Evolutionary conservation across 1,140 invertebrate species (phyloP), one percentile per base, ranked within the genome.

Genomic region (Vanessa tameamea): DNA sequence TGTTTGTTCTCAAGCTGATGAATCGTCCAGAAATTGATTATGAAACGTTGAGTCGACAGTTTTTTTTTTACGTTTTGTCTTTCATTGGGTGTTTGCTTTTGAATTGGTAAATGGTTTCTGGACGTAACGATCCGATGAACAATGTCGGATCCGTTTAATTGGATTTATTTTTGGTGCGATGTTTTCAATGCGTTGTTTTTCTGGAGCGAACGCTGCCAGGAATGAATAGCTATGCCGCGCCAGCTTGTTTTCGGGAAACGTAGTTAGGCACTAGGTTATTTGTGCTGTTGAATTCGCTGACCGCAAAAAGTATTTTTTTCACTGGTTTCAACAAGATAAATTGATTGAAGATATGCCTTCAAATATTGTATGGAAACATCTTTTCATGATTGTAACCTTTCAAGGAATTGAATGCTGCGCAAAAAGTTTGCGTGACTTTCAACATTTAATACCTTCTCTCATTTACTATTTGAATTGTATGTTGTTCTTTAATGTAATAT

Each of bases 31-130:
- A 82, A 81, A 87, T 87, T 89, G 85, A 89, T 87, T 87, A 84
- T 83, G 82, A 82, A 85, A 85, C 69, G 81, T 86, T 89, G 87
- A 86, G 84, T 89, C 82, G 81, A 82, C 87, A 85, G 78, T 86
- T 89, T 87, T 86, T 31, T 31, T 89, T 87, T 83, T 83, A 69
- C 68, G 73, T 75, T 76, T 76, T 76, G 81, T 86, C 79, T 83
- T 82, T 66, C 59, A 73, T 72, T 71, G 75, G 78, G 75, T 84
- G 82, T 78, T 81, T 76, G 77, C 70, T 84, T 82, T 80, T 80
- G 76, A 79, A 81, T 76, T 79, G 75, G 74, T 76, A 79, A 85
- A 86, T 84, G 84, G 77, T 79, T 85, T 81, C 80, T 81, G 79
- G 73, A 79, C 73, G 78, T 79, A 83, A 84, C 82, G 80, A 82